Conservation (phyloP, 2,113 vertebrate genomes). For the Clarias macrocephalus region DNA sequence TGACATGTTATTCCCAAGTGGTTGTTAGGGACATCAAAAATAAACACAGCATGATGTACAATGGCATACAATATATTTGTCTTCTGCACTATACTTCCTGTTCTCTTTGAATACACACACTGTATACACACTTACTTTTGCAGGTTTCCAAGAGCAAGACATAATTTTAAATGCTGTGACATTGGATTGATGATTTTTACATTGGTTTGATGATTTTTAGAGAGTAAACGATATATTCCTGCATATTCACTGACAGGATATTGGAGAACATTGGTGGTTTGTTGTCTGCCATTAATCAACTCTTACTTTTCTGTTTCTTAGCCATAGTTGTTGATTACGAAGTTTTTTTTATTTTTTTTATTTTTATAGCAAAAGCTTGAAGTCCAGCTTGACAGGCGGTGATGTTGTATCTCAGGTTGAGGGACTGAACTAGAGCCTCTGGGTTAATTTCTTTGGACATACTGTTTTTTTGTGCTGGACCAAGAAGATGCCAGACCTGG, state of each 20-base stretch:
- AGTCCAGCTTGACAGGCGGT: background rate
- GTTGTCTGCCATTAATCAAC: background rate
- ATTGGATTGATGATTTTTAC: too few species aligned
- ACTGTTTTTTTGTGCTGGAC: background rate
- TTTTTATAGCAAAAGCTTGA: background rate
- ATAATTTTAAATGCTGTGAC: background rate
- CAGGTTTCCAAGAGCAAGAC: background rate
- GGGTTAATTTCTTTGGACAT: background rate
- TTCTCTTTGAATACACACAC: background rate
- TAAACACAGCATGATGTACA: background rate
- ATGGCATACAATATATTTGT: background rate
- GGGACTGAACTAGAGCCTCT: background rate
- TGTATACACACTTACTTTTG: background rate
- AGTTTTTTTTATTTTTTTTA: too few species aligned
- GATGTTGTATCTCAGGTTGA: background rate
- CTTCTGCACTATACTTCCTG: background rate
- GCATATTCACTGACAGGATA: background rate
- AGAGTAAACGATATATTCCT: background rate
- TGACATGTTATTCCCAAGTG: background rate
- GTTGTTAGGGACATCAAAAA: background rate
- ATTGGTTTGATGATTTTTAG: too few species aligned
- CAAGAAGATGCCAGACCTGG: background rate
- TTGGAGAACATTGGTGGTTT: background rate
- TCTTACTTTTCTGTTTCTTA: background rate
- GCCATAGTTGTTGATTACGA: too few species aligned